phyloP scores from a whole-genome alignment of 2,888 invertebrate species.

The Platypus cylindrus region DNA sequence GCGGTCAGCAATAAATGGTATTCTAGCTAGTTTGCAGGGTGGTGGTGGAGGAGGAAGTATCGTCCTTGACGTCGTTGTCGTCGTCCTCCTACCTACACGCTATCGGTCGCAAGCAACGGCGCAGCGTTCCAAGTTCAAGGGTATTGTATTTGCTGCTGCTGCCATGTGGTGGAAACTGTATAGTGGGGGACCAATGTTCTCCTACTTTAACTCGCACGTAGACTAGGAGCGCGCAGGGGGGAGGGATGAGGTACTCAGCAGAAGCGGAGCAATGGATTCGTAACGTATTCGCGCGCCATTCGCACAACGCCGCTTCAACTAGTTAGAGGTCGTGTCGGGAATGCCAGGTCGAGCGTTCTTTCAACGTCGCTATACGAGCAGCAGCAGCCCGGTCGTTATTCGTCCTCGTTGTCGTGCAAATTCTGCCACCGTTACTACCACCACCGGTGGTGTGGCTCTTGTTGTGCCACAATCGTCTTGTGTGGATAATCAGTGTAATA shows the following conservation, averaged over 20 bases:
- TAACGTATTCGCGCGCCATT: constrained; percentile 29
- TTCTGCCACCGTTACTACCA: constrained; percentile 5
- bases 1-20: too few species aligned
- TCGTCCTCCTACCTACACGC: constrained; percentile 18
- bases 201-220: not conserved
- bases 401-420: too few species aligned
- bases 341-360: constrained; percentile 33
- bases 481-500: too few species aligned
- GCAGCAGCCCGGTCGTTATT: constrained; percentile 32
- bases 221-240: constrained; percentile 24
- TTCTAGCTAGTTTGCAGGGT: too few species aligned
- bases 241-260: constrained; percentile 33
- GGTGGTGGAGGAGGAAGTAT: constrained; percentile 17
- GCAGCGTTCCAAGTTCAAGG: constrained; percentile 36
- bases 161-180: constrained; percentile 29
- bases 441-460: too few species aligned
- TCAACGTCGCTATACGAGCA: constrained; percentile 26
- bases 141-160: constrained; percentile 31
- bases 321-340: constrained; percentile 29
- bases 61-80: constrained; percentile 24
- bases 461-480: too few species aligned
- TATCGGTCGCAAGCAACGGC: constrained; percentile 20
- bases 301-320: constrained; percentile 13
- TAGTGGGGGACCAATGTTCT: not conserved
- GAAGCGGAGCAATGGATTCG: too few species aligned